These are phyloP conservation scores for Girardinus metallicus DNA, from an alignment of 2,797 vertebrate species.

Conservation along the genomic window DNA sequence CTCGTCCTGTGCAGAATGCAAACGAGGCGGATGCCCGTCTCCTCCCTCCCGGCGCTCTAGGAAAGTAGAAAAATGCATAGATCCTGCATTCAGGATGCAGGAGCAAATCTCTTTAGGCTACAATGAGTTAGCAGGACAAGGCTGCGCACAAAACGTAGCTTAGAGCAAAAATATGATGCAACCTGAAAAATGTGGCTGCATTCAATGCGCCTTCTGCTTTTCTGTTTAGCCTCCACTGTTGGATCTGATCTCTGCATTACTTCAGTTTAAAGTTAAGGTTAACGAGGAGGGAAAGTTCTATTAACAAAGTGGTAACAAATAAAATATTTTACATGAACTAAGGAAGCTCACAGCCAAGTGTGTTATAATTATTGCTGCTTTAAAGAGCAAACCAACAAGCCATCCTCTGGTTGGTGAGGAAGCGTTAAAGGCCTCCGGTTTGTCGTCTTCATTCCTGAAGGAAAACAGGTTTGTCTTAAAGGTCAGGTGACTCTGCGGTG, in stretches of 20 bases:
- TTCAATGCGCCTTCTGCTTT: constrained; percentile 10
- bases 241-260: background rate
- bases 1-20: constrained; percentile 70
- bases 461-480: constrained; percentile 43
- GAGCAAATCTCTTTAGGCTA: constrained; percentile 30
- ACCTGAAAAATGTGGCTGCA: constrained; percentile 21
- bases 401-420: constrained; percentile 42
- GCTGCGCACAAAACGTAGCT: constrained; percentile 32
- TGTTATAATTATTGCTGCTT: background rate
- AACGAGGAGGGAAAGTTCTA: background rate
- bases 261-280: background rate
- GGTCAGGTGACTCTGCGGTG: constrained; percentile 39
- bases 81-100: constrained; percentile 54
- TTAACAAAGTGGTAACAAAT: background rate
- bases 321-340: background rate
- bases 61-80: constrained; percentile 35
- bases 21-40: constrained; percentile 67
- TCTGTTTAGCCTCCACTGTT: background rate
- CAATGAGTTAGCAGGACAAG: constrained; percentile 50
- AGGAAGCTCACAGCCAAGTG: background rate
- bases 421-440: constrained; percentile 52
- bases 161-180: constrained; percentile 24
- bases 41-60: constrained; percentile 51
- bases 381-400: constrained; percentile 6
- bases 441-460: constrained; percentile 49